Evolutionary conservation across 2,113 vertebrate genomes (phyloP).

Genomic region (Cryptomyrus ogoouensis): DNA sequence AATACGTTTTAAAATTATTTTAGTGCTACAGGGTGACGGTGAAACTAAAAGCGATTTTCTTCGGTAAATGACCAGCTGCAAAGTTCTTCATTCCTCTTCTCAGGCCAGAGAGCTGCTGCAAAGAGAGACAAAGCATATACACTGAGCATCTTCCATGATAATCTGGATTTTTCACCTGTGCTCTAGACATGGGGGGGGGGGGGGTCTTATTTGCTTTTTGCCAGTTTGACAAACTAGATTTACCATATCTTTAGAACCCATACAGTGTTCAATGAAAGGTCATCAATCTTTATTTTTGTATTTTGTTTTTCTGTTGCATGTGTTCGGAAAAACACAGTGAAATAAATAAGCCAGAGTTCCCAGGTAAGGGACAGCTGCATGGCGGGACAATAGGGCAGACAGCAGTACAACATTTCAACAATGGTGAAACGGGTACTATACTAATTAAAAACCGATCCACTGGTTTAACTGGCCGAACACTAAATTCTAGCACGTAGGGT

Average conservation of each 20-base stretch:
- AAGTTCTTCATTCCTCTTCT: background rate
- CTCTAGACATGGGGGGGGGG: background rate
- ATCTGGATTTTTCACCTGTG: background rate
- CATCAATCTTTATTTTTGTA: too few species aligned
- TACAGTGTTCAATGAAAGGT: background rate
- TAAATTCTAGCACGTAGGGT: background rate
- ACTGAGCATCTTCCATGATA: background rate
- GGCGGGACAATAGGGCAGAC: too few species aligned
- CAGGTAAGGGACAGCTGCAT: too few species aligned
- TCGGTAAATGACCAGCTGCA: background rate
- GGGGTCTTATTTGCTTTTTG: background rate
- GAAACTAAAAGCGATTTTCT: background rate
- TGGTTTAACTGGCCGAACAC: background rate
- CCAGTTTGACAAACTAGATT: background rate
- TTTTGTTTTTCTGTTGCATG: background rate
- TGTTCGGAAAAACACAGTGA: too few species aligned
- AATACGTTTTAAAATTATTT: background rate
- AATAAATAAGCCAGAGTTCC: too few species aligned
- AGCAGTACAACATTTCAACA: too few species aligned
- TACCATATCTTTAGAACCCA: background rate
- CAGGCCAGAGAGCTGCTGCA: slow-evolving; percentile 17
- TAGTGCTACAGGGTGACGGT: background rate
- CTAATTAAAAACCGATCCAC: background rate
- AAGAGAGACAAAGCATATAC: background rate
- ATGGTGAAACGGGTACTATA: background rate